Evolutionary conservation across 2,888 invertebrate genomes (phyloP).

Genomic region (Chironomus tentans): DNA sequence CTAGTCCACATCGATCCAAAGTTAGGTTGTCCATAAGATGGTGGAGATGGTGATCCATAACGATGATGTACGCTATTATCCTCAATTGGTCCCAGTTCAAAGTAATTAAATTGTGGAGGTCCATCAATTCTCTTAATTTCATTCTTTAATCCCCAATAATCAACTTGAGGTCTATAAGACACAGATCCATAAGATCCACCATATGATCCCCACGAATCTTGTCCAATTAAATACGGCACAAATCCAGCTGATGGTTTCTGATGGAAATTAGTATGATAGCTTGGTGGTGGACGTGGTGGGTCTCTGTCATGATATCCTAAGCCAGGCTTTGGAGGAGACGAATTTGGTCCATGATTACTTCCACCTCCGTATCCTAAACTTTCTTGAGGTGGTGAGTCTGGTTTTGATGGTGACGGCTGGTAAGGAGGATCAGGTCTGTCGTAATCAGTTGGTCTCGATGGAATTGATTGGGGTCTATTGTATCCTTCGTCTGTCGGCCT

Average conservation of each 20-base stretch:
- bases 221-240: conserved; percentile 49
- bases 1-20: conserved; percentile 41
- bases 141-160: conserved; percentile 47
- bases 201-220: conserved; percentile 51
- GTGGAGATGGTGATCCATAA: conserved; percentile 29
- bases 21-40: conserved; percentile 33
- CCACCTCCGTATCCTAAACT: neutral
- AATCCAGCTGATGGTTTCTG: conserved; percentile 38
- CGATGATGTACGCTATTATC: conserved; percentile 35
- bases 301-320: neutral
- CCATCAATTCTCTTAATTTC: conserved; percentile 38
- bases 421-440: conserved; percentile 22
- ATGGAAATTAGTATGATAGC: conserved; percentile 31
- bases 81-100: conserved; percentile 40
- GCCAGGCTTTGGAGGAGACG: neutral
- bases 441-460: neutral
- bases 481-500: neutral
- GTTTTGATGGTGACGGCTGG: neutral
- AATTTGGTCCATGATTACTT: neutral
- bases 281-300: neutral
- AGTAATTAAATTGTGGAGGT: conserved; percentile 40
- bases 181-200: conserved; percentile 39
- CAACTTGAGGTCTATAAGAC: conserved; percentile 40
- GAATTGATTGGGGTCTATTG: neutral
- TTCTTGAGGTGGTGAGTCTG: neutral